Percentiles rank a stretch among this genome's conserved stretches.
Evolutionary conservation across 2,888 invertebrate species (phyloP).

Genomic region (Protophormia terraenovae): DNA sequence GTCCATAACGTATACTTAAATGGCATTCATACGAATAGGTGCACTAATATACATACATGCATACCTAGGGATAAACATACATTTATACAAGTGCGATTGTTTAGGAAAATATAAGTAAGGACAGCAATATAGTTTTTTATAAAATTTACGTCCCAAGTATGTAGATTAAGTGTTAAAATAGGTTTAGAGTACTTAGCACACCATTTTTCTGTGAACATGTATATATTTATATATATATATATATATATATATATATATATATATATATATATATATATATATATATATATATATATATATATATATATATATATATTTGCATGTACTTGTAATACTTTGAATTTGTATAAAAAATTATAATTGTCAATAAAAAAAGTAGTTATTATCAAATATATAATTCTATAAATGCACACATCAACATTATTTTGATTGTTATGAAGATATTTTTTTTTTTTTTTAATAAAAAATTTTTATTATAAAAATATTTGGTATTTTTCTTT

Average conservation of each 20-base stretch:
- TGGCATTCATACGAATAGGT: background rate
- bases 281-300: too few species aligned
- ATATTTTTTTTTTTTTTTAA: too few species aligned
- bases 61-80: too few species aligned
- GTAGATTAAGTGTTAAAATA: constrained; percentile 51
- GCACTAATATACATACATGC: background rate
- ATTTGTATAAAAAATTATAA: too few species aligned
- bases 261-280: too few species aligned
- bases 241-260: background rate
- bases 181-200: constrained; percentile 55
- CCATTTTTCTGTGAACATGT: constrained; percentile 22
- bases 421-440: background rate
- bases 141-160: background rate
- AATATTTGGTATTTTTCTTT: too few species aligned
- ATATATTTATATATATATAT: background rate
- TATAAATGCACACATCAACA: background rate
- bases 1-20: constrained; percentile 7
- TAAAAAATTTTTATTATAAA: too few species aligned
- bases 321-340: too few species aligned
- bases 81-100: background rate
- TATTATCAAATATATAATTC: background rate
- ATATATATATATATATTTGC: too few species aligned
- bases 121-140: constrained; percentile 18
- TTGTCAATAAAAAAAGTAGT: too few species aligned
- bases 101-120: background rate